Base-by-base conservation (phyloP, 2,113 vertebrate genomes). In the Poecilia latipinna region DNA sequence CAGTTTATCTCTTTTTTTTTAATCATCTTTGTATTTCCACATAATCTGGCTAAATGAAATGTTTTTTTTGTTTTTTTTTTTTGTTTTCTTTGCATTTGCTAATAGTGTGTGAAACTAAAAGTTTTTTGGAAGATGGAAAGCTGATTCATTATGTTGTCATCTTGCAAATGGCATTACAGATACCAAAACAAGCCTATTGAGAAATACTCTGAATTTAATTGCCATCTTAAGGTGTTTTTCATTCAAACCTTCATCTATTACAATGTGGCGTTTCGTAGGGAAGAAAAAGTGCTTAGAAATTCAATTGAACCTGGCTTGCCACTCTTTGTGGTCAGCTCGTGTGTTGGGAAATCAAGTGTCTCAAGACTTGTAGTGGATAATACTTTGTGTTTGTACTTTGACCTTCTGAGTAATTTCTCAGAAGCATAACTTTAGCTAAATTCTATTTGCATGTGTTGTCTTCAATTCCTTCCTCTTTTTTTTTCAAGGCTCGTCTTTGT, bases 391-490 rank as follows among this genome's bases (percentile, higher is more conserved):
- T 74, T 65, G 33, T 83, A 51, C 26, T 48, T 19, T 69, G n/a
- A 66, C 42, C 13, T 61, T 39, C 1, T 28, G 33, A 72, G 70
- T 15, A 60, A 68, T 75, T 92, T 92, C 88, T 87, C 67, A 80
- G 81, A 88, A 87, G 44, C 32, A 32, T 51, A 82, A 48, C 37
- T 75, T 77, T 42, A 81, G 64, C 61, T 74, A 68, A 85, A 79
- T 87, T 61, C 61, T 48, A 82, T 88, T 83, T 88, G 68, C n/a
- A 61, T 80, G 74, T 72, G 72, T 84, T 72, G 32, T 72, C 74
- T 78, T 82, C 31, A 57, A 44, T 62, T 84, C 66, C 78, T 91
- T 91, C 88, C 82, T 84, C 74, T 85, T 88, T 70, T 82, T 35
- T 65, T 72, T 69, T 82, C 0, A 66, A 60, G 61, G 19, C 61